Base-by-base conservation (phyloP, 92 coral and sea anemone species). In the Porites cylindrica region DNA sequence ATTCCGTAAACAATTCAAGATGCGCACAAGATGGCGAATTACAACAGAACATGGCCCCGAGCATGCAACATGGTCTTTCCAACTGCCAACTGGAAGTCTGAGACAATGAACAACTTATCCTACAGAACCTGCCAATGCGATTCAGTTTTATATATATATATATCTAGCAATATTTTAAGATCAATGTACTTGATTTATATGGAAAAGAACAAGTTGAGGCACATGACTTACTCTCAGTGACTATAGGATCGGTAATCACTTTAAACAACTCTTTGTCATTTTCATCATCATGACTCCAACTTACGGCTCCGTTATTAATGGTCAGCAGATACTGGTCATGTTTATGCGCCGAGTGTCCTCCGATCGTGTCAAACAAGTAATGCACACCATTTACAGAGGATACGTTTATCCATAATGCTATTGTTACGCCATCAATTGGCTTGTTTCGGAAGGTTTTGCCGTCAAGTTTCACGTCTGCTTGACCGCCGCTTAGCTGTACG, bases 371-470 rank as follows among this genome's bases (percentile, higher is more conserved):
- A 79, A 97, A 97, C 78, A 97, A 81, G 66, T 91, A 93, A 75
- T 97, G 98, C 6, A 66, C 70, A 2, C 98, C 98, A 74, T 93
- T 78, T n/a, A 97, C 90, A 23, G 93, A 91, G 17, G 94, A 93
- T 1, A 89, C 94, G 63, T 95, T 97, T 10, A 94, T 90, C 99
- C 99, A 97, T 53, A 97, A 24, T 52, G 99, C 99, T 51, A 97
- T 66, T 7, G 99, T 97, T 14, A 97, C 89, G 2, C 92, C 98
- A 71, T 97, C 97, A 19, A 96, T 94, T 16, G 99, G 99, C 85
- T 97, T 97, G 88, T 95, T 97, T 32, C 98, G 97, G 61, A 97
- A 88, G 7, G 99, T 97, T 78, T 84, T 93, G 38, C 99, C 99
- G 87, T 97, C 96, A 18, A 97, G 93, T 79, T 91, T 90, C 53